phyloP scores from a whole-genome alignment of 2,113 vertebrate species.

The Cichladusa arquata region DNA sequence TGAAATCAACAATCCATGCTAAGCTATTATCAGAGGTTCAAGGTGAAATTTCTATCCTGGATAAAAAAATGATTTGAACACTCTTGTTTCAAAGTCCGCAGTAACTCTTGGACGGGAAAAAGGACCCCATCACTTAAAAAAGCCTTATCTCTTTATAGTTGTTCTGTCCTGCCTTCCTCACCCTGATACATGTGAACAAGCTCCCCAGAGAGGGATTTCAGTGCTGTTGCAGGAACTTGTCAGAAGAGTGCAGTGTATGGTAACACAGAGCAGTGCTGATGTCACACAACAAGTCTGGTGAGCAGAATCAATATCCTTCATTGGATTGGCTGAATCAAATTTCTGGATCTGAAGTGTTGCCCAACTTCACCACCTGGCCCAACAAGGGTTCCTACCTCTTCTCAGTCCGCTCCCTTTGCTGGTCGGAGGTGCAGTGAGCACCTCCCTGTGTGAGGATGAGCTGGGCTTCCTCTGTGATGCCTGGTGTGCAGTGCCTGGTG shows the following conservation, averaged over 20 bases:
- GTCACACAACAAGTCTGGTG: not conserved
- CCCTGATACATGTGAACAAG: not conserved
- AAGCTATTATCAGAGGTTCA: conserved; percentile 35
- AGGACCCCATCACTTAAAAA: not conserved
- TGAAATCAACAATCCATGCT: conserved; percentile 28
- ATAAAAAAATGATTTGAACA: not conserved
- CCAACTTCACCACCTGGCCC: not conserved
- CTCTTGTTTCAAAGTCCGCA: not conserved
- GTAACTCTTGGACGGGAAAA: not conserved
- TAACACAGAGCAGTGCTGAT: not conserved
- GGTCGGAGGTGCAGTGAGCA: not conserved
- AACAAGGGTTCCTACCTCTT: not conserved
- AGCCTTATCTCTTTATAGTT: not conserved
- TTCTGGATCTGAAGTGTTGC: not conserved
- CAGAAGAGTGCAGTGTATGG: conserved; percentile 47
- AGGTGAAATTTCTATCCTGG: not conserved
- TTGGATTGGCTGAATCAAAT: not conserved
- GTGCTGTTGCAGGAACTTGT: conserved; percentile 7
- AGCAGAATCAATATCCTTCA: not conserved
- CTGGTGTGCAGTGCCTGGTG: not conserved
- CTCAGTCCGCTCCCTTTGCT: not conserved
- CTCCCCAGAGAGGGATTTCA: not conserved
- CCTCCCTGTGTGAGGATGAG: not conserved
- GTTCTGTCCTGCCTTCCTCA: not conserved
- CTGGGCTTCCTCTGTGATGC: not conserved